phyloP scores from a whole-genome alignment of 2,113 vertebrate species.

The Hippoglossus stenolepis region DNA sequence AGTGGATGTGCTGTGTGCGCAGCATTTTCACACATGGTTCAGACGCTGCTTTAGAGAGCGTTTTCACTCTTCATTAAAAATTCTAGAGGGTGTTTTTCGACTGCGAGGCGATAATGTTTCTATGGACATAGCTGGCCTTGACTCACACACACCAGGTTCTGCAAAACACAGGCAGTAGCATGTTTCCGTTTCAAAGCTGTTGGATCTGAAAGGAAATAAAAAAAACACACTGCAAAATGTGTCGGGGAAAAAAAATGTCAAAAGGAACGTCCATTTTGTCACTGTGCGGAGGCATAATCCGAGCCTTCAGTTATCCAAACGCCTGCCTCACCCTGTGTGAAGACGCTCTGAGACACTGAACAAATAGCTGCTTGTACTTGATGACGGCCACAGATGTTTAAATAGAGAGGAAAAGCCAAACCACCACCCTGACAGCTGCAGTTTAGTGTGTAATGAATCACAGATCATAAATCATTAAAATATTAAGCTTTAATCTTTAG shows the following conservation, averaged over 20 bases:
- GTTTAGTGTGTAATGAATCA: conserved; percentile 35
- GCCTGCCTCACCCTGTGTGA: conserved; percentile 36
- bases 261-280: conserved; percentile 39
- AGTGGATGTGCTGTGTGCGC: conserved; percentile 32
- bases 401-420: conserved; percentile 24
- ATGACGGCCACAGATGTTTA: conserved; percentile 23
- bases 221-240: conserved; percentile 12
- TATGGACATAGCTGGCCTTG: conserved; percentile 25
- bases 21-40: conserved; percentile 56
- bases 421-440: conserved; percentile 35
- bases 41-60: conserved; percentile 23
- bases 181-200: conserved; percentile 23
- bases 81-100: conserved; percentile 53
- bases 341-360: conserved; percentile 38
- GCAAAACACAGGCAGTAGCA: conserved; percentile 13
- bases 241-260: background rate
- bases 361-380: conserved; percentile 76
- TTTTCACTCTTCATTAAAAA: conserved; percentile 64
- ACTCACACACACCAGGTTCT: conserved; percentile 17
- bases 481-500: background rate
- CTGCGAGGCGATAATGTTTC: conserved; percentile 57
- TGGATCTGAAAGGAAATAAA: conserved; percentile 3
- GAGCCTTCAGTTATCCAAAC: conserved; percentile 30
- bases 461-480: conserved; percentile 1
- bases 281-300: conserved; percentile 18